Base-by-base conservation (phyloP, 2,888 invertebrate genomes). In the Sarcophaga subvicina region DNA sequence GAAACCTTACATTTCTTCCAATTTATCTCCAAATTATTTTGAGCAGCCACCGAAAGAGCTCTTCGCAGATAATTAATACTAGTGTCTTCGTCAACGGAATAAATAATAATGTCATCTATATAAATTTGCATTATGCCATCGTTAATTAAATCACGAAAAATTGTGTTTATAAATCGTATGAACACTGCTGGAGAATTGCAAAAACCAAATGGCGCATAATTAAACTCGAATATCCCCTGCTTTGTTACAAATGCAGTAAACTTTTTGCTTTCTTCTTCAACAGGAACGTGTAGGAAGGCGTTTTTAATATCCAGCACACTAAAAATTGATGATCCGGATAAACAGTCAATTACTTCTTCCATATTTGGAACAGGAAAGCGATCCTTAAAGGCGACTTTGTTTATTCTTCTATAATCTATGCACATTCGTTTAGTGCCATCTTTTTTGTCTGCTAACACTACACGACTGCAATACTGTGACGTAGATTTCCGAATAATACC, bases 1-100 rank as follows among this genome's bases (percentile, higher is more conserved):
- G 87, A 45, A 72, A 87, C 86, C 27, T 88, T 70, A 22, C 88
- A 86, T 73, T 89, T 88, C 12, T 66, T 12, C 83, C 85, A 88
- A 11, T 88, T 88, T 6, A 88, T 87, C 83, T 83, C 37, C 12
- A 89, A 80, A 8, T 85, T 83, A 17, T 76, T 75, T 25, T 85
- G 59, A 59, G 72, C 59, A 3, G 83, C 82, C 27, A 66, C 27
- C 0, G 87, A 47, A 14, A 89, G 37, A 8, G 87, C 83, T n/a
- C 11, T 54, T 63, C 69, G 67, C 64, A 88, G 49, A 27, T 77
- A 82, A 2, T 22, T 0, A 47, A 88, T 63, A 59, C 75, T 75
- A 72, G 85, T 63, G 63, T 88, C 81, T 67, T 81, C 83, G 37
- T 81, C 54, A 4, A 27, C 8, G 12, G 86, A 80, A 14, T 85